phyloP scores from a whole-genome alignment of 2,888 invertebrate species.

The Leucoptera coffeella region DNA sequence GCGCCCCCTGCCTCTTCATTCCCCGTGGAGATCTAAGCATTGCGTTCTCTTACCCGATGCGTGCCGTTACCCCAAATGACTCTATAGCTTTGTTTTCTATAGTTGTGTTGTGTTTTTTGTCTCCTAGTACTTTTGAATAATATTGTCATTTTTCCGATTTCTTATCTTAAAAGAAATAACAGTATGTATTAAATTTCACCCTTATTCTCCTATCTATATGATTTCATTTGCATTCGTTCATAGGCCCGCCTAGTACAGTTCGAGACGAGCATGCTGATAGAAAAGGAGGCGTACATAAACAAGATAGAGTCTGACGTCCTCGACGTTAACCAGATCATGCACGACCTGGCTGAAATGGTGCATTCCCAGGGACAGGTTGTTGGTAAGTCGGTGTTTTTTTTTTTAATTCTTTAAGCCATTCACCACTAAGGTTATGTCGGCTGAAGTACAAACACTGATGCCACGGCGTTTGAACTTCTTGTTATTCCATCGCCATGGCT shows the following conservation, averaged over 20 bases:
- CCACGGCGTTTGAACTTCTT: too few species aligned
- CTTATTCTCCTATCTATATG: not conserved
- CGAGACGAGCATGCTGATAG: slow-evolving; percentile 72
- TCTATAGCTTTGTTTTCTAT: not conserved
- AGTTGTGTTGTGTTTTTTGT: not conserved
- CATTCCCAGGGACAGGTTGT: slow-evolving; percentile 64
- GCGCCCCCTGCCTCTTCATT: too few species aligned
- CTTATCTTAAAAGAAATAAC: too few species aligned
- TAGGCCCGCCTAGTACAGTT: slow-evolving; percentile 62
- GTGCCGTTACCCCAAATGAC: too few species aligned
- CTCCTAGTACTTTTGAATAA: not conserved
- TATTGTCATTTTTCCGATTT: not conserved
- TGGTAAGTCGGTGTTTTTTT: slow-evolving; percentile 46
- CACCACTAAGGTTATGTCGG: too few species aligned
- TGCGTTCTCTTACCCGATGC: too few species aligned
- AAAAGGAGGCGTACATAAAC: slow-evolving; percentile 72
- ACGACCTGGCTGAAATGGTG: slow-evolving; percentile 65
- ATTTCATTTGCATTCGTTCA: too few species aligned
- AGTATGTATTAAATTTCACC: not conserved
- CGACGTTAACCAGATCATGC: slow-evolving; percentile 80
- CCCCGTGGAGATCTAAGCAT: too few species aligned
- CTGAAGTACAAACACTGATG: too few species aligned
- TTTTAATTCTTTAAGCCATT: not conserved
- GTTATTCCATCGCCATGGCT: too few species aligned
- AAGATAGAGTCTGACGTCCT: slow-evolving; percentile 77